phyloP scores from a whole-genome alignment of 2,113 vertebrate species.

The Larimichthys polyactis region DNA sequence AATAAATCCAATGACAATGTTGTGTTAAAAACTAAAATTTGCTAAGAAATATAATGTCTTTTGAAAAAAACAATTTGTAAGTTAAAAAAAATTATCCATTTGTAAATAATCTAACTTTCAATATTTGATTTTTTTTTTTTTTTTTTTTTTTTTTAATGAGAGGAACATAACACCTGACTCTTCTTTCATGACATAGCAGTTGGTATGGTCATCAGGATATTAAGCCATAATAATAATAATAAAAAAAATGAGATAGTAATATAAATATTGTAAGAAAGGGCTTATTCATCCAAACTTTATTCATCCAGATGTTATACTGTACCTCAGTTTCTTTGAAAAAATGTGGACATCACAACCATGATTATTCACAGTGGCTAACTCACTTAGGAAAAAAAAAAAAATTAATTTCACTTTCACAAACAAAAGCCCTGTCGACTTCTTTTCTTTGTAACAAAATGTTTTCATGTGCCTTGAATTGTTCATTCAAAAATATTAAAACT shows the following conservation, averaged over 20 bases:
- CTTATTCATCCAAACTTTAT: constrained; percentile 62
- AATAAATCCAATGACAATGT: constrained; percentile 65
- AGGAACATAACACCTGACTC: constrained; percentile 36
- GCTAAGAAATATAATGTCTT: constrained; percentile 76
- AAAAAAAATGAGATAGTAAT: constrained; percentile 61
- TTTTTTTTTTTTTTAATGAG: constrained; percentile 37
- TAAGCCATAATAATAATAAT: constrained; percentile 54
- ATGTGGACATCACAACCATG: constrained; percentile 78
- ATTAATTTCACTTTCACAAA: constrained; percentile 65
- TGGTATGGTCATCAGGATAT: constrained; percentile 43
- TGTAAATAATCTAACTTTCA: constrained; percentile 88
- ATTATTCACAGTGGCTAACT: constrained; percentile 72
- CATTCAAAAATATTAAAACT: constrained; percentile 87
- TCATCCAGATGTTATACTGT: constrained; percentile 78
- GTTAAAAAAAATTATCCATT: constrained; percentile 86
- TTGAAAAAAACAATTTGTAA: constrained; percentile 87
- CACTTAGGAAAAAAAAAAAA: constrained; percentile 42
- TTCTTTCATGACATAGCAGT: constrained; percentile 40
- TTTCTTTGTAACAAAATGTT: constrained; percentile 81
- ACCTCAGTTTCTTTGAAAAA: constrained; percentile 84
- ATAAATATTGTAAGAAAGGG: constrained; percentile 66
- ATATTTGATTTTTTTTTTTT: constrained; percentile 47
- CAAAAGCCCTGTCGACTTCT: constrained; percentile 68
- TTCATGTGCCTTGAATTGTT: constrained; percentile 84
- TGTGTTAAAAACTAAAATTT: constrained; percentile 59